These are phyloP conservation scores for Pararge aegeria DNA, from an alignment of 1,140 invertebrate species.

Conservation along the genomic window DNA sequence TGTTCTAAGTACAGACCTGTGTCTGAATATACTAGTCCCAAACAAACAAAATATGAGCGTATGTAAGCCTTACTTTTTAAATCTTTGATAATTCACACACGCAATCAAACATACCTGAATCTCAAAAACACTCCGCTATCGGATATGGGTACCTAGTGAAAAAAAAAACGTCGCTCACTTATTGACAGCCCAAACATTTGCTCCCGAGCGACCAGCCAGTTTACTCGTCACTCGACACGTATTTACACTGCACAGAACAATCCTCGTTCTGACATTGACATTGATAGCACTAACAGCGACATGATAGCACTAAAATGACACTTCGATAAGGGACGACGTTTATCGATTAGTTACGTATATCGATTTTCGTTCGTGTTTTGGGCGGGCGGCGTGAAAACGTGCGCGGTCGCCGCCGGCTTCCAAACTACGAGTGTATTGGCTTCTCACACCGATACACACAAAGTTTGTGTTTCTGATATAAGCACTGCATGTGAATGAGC, in stretches of 20 bases:
- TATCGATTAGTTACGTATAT: constrained; percentile 5
- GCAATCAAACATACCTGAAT: constrained; percentile 19
- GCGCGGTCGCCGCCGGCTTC: constrained; percentile 63
- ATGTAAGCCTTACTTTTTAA: too few relatives aligned
- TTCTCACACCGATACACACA: constrained; percentile 41
- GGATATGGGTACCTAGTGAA: constrained; percentile 44
- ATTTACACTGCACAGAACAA: constrained; percentile 40
- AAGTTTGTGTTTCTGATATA: constrained; percentile 39
- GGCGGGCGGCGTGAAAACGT: constrained; percentile 71
- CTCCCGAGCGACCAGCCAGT: constrained; percentile 37
- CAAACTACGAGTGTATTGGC: constrained; percentile 47
- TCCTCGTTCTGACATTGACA: constrained; percentile 12
- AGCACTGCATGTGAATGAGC: constrained; percentile 44
- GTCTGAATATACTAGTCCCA: too few relatives aligned
- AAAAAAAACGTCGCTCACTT: constrained; percentile 47
- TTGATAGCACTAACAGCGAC: constrained; percentile 8
- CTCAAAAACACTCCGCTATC: constrained; percentile 26
- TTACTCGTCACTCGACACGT: constrained; percentile 41
- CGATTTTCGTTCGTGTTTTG: constrained; percentile 20
- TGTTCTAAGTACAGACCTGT: too few relatives aligned
- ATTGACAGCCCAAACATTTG: constrained; percentile 68
- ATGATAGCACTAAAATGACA: constrained; percentile 12
- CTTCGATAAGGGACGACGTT: neutral
- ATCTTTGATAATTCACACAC: neutral
- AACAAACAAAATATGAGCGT: too few relatives aligned